Conservation (phyloP, 2,113 vertebrate genomes). For the Smithornis capensis region DNA sequence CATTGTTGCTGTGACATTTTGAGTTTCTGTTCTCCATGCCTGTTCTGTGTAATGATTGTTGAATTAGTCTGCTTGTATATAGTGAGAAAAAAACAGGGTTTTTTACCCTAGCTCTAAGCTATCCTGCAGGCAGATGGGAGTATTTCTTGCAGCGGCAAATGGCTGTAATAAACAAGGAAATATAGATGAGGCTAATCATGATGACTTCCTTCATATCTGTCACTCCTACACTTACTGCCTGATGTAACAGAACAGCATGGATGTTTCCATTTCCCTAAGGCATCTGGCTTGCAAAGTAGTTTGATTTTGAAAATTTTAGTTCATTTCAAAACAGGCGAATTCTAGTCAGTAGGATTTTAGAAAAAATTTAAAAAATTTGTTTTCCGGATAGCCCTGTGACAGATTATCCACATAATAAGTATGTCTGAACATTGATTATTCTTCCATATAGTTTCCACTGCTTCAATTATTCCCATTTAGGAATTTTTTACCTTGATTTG, state of each 20-base stretch:
- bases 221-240: background rate
- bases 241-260: conserved; percentile 26
- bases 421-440: background rate
- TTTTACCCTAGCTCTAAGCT: conserved; percentile 25
- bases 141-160: conserved; percentile 58
- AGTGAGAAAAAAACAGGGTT: conserved; percentile 1
- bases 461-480: background rate
- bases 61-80: background rate
- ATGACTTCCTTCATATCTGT: conserved; percentile 25
- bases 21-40: conserved; percentile 8
- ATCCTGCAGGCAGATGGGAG: conserved; percentile 43
- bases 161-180: conserved; percentile 55
- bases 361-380: conserved; percentile 12
- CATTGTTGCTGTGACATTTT: background rate
- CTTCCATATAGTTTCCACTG: background rate
- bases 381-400: background rate
- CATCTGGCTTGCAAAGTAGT: background rate
- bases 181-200: conserved; percentile 5
- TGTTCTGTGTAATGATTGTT: conserved; percentile 9
- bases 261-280: background rate
- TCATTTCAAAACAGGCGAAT: conserved; percentile 15
- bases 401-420: background rate
- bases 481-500: background rate
- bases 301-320: background rate
- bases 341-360: background rate